phyloP scores from a whole-genome alignment of 2,113 vertebrate species.

The Malurus cyaneus region DNA sequence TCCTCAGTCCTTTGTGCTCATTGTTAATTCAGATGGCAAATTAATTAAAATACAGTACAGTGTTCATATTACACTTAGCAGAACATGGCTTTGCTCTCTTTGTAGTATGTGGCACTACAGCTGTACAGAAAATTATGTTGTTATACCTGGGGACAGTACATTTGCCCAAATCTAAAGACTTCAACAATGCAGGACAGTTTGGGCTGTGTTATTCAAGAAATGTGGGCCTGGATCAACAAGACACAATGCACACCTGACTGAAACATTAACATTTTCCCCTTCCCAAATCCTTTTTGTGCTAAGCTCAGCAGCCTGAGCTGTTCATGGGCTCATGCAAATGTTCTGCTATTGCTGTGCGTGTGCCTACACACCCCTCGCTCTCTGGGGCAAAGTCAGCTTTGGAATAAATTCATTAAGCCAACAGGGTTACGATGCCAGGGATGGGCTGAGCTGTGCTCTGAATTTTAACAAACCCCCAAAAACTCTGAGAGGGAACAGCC shows the following conservation, averaged over 20 bases:
- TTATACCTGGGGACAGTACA: not conserved
- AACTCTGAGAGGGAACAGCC: not conserved
- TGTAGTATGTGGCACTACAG: not conserved
- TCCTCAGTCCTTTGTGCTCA: not conserved
- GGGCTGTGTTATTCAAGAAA: not conserved
- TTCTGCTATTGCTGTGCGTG: not conserved
- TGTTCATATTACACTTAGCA: not conserved
- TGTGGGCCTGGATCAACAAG: not conserved
- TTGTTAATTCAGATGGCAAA: not conserved
- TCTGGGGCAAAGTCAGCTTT: not conserved
- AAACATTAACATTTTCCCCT: not conserved
- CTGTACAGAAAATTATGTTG: not conserved
- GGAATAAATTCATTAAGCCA: constrained; percentile 8
- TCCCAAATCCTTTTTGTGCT: not conserved
- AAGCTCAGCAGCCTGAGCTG: not conserved
- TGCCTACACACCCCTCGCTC: not conserved
- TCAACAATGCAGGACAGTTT: not conserved
- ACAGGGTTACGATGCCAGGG: not conserved
- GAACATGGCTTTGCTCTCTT: not conserved
- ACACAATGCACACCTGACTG: not conserved
- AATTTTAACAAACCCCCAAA: constrained; percentile 5
- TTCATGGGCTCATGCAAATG: not conserved
- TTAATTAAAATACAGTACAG: not conserved
- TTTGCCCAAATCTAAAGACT: not conserved
- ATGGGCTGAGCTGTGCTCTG: not conserved